Base-by-base conservation (phyloP, 2,888 invertebrate genomes). In the Ennomos erosarius region DNA sequence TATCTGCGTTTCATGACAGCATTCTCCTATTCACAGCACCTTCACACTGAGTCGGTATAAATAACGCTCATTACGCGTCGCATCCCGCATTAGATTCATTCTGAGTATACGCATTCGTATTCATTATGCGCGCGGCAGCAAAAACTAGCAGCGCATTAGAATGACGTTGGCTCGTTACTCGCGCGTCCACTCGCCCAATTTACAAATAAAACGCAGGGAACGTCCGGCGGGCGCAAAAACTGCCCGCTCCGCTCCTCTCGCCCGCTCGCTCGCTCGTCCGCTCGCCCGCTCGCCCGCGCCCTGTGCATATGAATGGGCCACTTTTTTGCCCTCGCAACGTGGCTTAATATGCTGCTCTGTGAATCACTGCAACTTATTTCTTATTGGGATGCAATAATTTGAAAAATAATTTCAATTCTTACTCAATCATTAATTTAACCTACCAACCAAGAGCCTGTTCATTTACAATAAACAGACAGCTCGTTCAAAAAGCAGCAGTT, bases 161-260 rank as follows among this genome's bases (percentile, higher is more conserved):
- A 91, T 89, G 90, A 86, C 81, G 72, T 71, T 70, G 72, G 72
- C 75, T 67, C 67, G 68, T 70, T 70, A 69, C 68, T 65, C 65
- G 70, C 70, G 65, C 67, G 66, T 57, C 66, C 68, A 60, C 62
- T 70, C 75, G 82, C 87, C 88, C 90, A 88, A 90, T 88, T 90
- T 89, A 90, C 89, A 91, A 88, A 90, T 87, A 89, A 88, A 88
- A 85, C 88, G 84, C 87, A 81, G 82, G 85, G 88, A 87, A 88
- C 89, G 89, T 90, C 90, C 87, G 90, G 84, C 84, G 74, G 39
- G 70, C 60, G 82, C 88, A 89, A 90, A 89, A 90, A 90, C 85
- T 81, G 81, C 75, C 84, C 87, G 83, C 86, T 73, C 81, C 76
- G 75, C 79, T 39, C 49, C 39, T 26, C 48, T 49, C 55, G 49